Evolutionary conservation across 2,888 invertebrate species (phyloP), one percentile per base, ranked within the genome.

Genomic region (Parasteatoda lunata): DNA sequence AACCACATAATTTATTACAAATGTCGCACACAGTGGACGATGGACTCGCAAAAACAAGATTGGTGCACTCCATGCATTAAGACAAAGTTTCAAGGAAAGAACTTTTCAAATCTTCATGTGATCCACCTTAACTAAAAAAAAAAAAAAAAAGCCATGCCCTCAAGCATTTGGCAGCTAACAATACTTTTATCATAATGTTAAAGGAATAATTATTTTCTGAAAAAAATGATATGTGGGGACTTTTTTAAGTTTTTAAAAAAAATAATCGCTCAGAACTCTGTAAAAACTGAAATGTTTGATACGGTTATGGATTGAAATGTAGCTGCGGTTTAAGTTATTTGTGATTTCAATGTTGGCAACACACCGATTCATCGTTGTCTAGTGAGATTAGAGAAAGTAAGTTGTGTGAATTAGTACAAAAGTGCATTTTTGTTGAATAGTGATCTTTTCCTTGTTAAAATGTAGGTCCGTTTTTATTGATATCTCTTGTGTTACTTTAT

Each of bases 381-480:
- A 30, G 30, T 59, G 59, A 13, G 9, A 59, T 59, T 59, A n/a
- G 11, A 13, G 59, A 72, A 66, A 51, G 49, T 79, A 72, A 51
- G 49, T 65, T 73, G 75, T 48, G 80, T 80, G 85, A 69, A 86
- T 80, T 86, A 86, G 80, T 86, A 86, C 85, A 86, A 86, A 86
- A 81, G 75, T 48, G 51, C 69, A 71, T 76, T 79, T 84, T 80
- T 84, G 48, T 78, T 71, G 73, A 52, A 15, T 11, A 86, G 59
- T 70, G 47, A 59, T 85, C 49, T 69, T 59, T 80, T 52, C 75
- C 72, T 84, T 13, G 51, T 72, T 51, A 52, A 51, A 47, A 9
- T 49, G 49, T 11, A 72, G 72, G 8, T 80, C 49, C 70, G 82
- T 76, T 75, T 69, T 45, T 76, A 65, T 77, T 83, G 77, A 54